phyloP scores from a whole-genome alignment of 2,797 vertebrate genomes.

The Rachycentron canadum region DNA sequence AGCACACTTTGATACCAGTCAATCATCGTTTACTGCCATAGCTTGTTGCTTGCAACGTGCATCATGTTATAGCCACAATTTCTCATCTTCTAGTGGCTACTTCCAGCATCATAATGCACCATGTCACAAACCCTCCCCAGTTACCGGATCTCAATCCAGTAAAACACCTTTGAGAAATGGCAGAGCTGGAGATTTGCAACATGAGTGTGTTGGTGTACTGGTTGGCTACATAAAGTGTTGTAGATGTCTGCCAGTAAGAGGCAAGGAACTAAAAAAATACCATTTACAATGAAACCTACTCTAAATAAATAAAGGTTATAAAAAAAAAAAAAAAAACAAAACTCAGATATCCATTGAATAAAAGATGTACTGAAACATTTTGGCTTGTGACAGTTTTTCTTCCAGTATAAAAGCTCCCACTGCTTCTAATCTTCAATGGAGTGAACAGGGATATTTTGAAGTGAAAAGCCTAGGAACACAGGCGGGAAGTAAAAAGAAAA shows the following conservation, averaged over 20 bases:
- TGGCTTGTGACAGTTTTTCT: constrained; percentile 9
- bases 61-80: neutral
- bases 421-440: constrained; percentile 15
- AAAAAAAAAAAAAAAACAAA: neutral
- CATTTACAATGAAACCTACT: constrained; percentile 5
- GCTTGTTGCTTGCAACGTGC: neutral
- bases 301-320: constrained; percentile 7
- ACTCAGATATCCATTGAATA: neutral
- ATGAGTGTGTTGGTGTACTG: neutral
- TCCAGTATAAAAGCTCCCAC: constrained; percentile 10
- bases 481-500: constrained; percentile 13
- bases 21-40: neutral
- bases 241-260: constrained; percentile 9
- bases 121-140: neutral
- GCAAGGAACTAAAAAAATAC: constrained; percentile 1
- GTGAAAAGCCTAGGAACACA: constrained; percentile 28
- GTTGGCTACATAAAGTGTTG: constrained; percentile 1
- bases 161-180: neutral
- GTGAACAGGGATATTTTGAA: constrained; percentile 37
- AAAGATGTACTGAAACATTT: constrained; percentile 10
- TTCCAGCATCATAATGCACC: neutral
- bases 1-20: neutral
- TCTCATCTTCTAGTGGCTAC: neutral
- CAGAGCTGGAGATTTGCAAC: neutral
- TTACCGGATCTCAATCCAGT: neutral